A percentile compares a stretch with the other conserved stretches of the same genome.
These are phyloP conservation scores for Ridgeia piscesae DNA, from an alignment of 1,140 invertebrate species.

Conservation along the genomic window DNA sequence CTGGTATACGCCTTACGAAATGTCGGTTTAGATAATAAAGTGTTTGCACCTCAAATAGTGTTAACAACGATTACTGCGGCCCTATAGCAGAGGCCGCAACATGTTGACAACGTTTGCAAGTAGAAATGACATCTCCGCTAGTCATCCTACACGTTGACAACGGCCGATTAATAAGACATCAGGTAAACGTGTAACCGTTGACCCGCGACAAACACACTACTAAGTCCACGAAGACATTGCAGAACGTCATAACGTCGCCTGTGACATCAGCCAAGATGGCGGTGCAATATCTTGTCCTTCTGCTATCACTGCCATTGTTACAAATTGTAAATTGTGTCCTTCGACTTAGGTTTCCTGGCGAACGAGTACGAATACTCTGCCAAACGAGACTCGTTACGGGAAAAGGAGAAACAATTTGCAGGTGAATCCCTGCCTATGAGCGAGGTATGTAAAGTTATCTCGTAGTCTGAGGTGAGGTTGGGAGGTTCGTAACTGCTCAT, in stretches of 20 bases:
- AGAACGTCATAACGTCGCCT: not conserved
- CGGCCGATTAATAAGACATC: not conserved
- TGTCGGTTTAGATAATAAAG: not conserved
- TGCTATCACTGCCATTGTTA: not conserved
- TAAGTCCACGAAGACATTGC: not conserved
- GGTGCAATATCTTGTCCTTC: not conserved
- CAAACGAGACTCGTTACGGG: not conserved
- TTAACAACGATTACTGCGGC: not conserved
- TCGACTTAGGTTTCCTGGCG: not conserved
- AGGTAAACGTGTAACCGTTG: not conserved
- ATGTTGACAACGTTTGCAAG: not conserved
- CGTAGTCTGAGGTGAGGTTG: no score
- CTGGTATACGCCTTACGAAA: no score
- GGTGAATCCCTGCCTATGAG: constrained; percentile 2
- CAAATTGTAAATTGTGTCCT: not conserved
- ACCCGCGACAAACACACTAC: not conserved
- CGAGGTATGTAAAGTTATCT: not conserved
- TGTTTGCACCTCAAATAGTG: not conserved
- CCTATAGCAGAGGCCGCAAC: not conserved
- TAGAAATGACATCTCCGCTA: not conserved
- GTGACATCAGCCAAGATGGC: not conserved
- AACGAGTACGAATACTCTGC: constrained; percentile 14
- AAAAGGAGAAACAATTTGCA: not conserved
- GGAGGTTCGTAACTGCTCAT: no score
- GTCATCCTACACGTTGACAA: not conserved